A percentile compares a stretch with the other conserved stretches of the same genome.
Conservation (phyloP, 2,113 vertebrate species). For the Callopanchax toddi region DNA sequence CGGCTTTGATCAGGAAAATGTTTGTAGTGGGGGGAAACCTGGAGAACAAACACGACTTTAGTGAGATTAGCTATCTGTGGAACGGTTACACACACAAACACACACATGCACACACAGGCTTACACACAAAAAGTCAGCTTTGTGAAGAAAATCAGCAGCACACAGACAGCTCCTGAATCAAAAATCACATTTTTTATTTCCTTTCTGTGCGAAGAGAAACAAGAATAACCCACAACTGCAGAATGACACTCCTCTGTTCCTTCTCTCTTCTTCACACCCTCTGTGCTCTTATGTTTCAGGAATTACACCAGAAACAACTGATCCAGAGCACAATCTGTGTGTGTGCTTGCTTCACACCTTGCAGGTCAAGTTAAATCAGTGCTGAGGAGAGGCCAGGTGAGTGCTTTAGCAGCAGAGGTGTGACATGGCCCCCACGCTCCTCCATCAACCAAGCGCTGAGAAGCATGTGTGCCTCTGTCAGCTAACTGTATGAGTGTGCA, state of each 20-base stretch:
- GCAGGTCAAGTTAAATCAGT: constrained; percentile 63
- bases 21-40: constrained; percentile 83
- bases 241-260: constrained; percentile 27
- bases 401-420: constrained; percentile 64
- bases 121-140: constrained; percentile 50
- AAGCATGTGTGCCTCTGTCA: constrained; percentile 27
- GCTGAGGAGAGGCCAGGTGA: constrained; percentile 58
- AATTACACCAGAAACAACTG: constrained; percentile 27
- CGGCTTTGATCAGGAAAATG: constrained; percentile 83
- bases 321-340: constrained; percentile 13
- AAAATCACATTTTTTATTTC: constrained; percentile 47
- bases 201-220: constrained; percentile 46
- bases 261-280: constrained; percentile 39
- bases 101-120: background rate
- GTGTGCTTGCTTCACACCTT: constrained; percentile 12
- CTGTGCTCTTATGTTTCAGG: constrained; percentile 16
- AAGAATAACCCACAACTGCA: constrained; percentile 19
- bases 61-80: constrained; percentile 77
- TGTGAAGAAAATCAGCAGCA: constrained; percentile 53
- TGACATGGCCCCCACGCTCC: constrained; percentile 65
- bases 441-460: constrained; percentile 64
- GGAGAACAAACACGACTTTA: constrained; percentile 84
- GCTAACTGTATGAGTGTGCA: constrained; percentile 7
- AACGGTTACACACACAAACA: background rate
- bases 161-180: constrained; percentile 38